Base-by-base conservation (phyloP, 2,113 vertebrate species). In the Anseranas semipalmata region DNA sequence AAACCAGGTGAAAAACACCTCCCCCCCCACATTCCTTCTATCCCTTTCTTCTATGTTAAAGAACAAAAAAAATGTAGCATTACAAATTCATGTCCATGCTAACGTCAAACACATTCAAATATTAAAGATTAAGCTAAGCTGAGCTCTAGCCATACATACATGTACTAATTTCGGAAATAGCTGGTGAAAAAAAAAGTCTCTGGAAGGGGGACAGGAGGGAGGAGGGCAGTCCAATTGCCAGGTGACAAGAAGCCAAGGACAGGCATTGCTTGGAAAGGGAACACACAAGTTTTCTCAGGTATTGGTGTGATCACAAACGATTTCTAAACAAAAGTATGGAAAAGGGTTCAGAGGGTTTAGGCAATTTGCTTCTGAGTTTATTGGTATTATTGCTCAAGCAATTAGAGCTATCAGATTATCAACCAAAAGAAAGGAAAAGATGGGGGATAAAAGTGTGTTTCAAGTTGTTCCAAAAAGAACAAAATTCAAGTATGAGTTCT, bases 151-250 rank as follows among this genome's bases (percentile, higher is more conserved):
- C 24, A 11, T 18, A 33, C 1, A 59, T 19, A 72, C 63, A 62
- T 7, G 6, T 60, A 65, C 50, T 52, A 16, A 88, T 19, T 13
- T 67, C n/a, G 28, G 43, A 78, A 77, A 55, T 8, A n/a, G 18
- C 39, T 50, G 6, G 28, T 2, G 22, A 8, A 6, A 1, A 10
- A 1, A 9, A 2, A 6, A 48, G 35, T 18, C 77, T 55, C 0
- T 41, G 28, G 0, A 41, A 48, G 5, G 24, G n/a, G 11, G 30
- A 43, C 25, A 43, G 22, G 30, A 70, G 17, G 35, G 32, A 89
- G 8, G 22, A 89, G 43, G 24, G 55, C 52, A 92, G 32, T 22
- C 33, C 79, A 28, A 28, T n/a, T 25, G 39, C 32, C 27, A 53
- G 33, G 56, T 50, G 70, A 63, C 43, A 78, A 84, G 68, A 74